Conservation (phyloP, 2,797 vertebrate species). For the Oreochromis mossambicus region DNA sequence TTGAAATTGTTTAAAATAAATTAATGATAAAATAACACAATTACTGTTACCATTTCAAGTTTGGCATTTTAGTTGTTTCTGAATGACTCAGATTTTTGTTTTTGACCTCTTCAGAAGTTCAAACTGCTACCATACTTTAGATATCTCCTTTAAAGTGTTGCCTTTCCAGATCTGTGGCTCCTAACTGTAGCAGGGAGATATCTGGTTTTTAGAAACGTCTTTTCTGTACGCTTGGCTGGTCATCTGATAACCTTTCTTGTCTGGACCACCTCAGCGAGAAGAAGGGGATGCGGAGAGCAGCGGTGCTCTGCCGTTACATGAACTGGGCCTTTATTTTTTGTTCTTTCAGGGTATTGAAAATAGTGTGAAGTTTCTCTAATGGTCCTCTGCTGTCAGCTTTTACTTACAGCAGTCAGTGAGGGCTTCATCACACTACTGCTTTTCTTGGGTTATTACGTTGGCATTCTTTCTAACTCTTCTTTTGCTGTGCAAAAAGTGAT, state of each 20-base stretch:
- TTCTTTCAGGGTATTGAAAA: not conserved
- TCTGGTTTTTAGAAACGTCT: fast-evolving
- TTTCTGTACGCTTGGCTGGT: not conserved
- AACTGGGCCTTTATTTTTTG: not conserved
- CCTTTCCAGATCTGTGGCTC: not conserved
- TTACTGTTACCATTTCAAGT: not conserved
- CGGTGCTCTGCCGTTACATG: not conserved
- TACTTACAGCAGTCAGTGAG: not conserved
- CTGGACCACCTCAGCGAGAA: not conserved
- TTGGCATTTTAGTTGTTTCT: not conserved
- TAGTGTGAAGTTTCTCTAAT: not conserved
- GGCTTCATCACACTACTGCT: not conserved
- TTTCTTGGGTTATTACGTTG: not conserved
- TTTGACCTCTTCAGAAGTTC: not conserved
- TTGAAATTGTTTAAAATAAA: not conserved
- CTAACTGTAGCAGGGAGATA: not conserved
- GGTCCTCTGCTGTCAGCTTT: not conserved
- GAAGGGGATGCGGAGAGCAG: not conserved
- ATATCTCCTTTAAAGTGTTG: not conserved
- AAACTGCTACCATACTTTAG: not conserved
- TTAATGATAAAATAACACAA: not conserved
- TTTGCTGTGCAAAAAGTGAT: not conserved
- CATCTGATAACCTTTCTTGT: not conserved
- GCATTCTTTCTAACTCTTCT: not conserved
- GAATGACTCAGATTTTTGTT: not conserved